Base-by-base conservation (phyloP, 2,888 invertebrate genomes). In the Bombyx huttoni region DNA sequence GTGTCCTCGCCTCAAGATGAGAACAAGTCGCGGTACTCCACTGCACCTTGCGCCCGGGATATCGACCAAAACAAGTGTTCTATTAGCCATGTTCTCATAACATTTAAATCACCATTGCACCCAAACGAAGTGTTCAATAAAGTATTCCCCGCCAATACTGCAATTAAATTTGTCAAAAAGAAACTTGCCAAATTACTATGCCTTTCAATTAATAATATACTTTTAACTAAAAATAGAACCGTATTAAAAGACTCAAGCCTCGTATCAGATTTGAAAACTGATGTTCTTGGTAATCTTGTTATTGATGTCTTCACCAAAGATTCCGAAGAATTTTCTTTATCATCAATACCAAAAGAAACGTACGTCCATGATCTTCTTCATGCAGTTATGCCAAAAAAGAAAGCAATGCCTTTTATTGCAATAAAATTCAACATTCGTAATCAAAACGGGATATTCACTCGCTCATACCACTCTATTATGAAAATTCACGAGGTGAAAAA, bases 401-500 rank as follows among this genome's bases (percentile, higher is more conserved):
- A 75, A 57, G 59, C 72, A 0, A 73, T 81, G 67, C 79, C 85
- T n/a, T 88, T 86, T 60, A 81, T 88, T 59, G 87, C 85, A 7
- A 81, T 88, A 14, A 88, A 87, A 62, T 88, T 88, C 63, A 78
- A 64, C 61, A 65, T 88, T 8, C 66, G 66, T n/a, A 80, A 81
- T 62, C 87, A 87, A 62, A 80, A 75, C 56, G 71, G 67, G 10
- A 65, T 67, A 46, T 91, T 90, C 58, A 91, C 90, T 10, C 83
- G 90, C 47, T 88, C 90, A 0, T 91, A 90, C 58, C 82, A 89
- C 52, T 81, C 83, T 0, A 79, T 81, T 24, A 86, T 89, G 70
- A 90, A 86, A 54, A 75, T 92, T 49, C 84, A 79, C 51, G 91
- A 91, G 63, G 83, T 93, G 47, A 92, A 91, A 68, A 87, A 89